phyloP scores from a whole-genome alignment of 2,113 vertebrate genomes.

The Epinephelus fuscoguttatus region DNA sequence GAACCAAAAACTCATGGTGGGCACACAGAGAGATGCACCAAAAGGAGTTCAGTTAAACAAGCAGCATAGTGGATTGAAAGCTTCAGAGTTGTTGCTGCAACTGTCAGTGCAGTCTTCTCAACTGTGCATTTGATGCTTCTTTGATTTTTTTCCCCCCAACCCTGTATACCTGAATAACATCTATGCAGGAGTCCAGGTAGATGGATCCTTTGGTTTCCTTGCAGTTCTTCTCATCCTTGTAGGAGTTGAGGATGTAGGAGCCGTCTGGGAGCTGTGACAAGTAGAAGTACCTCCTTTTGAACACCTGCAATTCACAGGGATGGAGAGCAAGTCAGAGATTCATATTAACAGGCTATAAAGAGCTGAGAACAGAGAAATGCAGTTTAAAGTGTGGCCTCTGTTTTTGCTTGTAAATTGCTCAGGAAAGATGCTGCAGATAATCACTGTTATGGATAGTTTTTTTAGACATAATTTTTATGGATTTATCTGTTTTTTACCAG shows the following conservation, averaged over 20 bases:
- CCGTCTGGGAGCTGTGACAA: conserved; percentile 97
- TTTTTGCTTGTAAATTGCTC: too few species aligned
- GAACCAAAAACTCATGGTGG: conserved; percentile 14
- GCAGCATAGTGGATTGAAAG: not conserved
- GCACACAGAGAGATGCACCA: not conserved
- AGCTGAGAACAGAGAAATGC: not conserved
- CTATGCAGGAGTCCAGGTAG: conserved; percentile 97
- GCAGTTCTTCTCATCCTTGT: conserved; percentile 97
- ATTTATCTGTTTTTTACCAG: too few species aligned
- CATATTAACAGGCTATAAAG: not conserved
- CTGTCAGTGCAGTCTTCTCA: not conserved
- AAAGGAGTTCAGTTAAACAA: not conserved
- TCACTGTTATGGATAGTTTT: not conserved
- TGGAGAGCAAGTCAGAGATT: not conserved
- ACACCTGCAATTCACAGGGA: conserved; percentile 85
- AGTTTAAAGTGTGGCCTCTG: not conserved
- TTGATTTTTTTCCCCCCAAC: not conserved
- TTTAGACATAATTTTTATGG: too few species aligned
- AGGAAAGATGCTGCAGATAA: not conserved
- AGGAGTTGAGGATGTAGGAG: conserved; percentile 97
- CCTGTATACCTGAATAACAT: conserved; percentile 90
- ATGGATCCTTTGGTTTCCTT: conserved; percentile 98
- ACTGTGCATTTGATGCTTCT: not conserved
- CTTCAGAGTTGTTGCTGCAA: not conserved
- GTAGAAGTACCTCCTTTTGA: conserved; percentile 97